A percentile compares a stretch with the other conserved stretches of the same genome.
Evolutionary conservation across 2,113 vertebrate species (phyloP).

Genomic region (Benitochromis conjunctus): DNA sequence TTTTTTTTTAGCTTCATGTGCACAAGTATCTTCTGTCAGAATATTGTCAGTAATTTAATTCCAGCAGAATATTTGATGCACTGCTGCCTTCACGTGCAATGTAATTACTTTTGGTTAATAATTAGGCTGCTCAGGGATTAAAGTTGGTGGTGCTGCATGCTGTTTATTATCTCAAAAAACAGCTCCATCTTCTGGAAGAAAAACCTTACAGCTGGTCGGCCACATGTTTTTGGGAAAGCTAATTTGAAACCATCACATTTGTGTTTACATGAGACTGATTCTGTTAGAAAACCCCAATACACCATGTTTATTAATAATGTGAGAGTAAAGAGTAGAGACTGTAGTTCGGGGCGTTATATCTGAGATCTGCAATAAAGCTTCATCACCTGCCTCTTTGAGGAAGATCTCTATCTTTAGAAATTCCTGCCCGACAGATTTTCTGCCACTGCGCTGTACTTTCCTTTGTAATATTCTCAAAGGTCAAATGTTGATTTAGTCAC

Average conservation of each 20-base stretch:
- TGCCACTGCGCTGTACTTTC: not conserved
- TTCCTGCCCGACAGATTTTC: not conserved
- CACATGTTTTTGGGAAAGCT: not conserved
- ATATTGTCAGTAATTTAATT: not conserved
- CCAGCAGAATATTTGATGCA: not conserved
- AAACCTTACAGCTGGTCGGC: not conserved
- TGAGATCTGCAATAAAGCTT: not conserved
- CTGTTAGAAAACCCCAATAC: accelerated
- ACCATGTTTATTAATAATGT: not conserved
- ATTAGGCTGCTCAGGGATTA: not conserved
- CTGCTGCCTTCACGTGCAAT: not conserved
- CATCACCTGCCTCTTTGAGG: not conserved
- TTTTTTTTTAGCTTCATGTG: not conserved
- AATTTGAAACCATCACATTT: not conserved
- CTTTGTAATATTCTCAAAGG: not conserved
- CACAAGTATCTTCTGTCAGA: not conserved
- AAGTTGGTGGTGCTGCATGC: not conserved
- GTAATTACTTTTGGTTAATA: not conserved
- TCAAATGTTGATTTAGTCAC: not conserved
- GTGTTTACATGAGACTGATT: not conserved
- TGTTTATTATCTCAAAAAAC: not conserved
- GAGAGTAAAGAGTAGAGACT: not conserved
- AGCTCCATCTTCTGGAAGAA: not conserved
- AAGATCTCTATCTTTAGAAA: not conserved
- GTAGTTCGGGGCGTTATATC: not conserved